Evolutionary conservation across 2,797 vertebrate genomes (phyloP), one percentile per base, ranked within the genome.

Genomic region (Myotis findleyi): DNA sequence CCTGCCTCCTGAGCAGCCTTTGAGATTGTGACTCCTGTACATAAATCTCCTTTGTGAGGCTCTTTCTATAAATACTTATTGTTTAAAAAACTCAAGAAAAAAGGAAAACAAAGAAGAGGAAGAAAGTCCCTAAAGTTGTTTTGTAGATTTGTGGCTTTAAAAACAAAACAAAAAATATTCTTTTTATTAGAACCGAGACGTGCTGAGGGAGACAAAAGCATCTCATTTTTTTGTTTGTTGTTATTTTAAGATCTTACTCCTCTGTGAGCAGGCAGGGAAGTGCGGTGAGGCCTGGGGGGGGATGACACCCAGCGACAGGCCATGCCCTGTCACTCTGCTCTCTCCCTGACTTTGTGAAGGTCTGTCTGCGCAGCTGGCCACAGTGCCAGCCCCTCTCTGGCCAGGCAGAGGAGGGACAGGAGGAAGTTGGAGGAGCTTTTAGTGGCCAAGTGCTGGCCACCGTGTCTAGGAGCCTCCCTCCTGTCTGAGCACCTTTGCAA

Each of bases 61-160:
- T 98, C 97, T 97, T 98, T 98, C 98, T 98, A 98, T 97, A 95
- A 97, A 98, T 95, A 93, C 97, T 95, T 97, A 86, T 98, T 98
- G 98, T 98, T 97, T 97, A 95, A 94, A 97, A 97, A 82, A 93
- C 3, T 44, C 83, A 49, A 93, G 96, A 95, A 95, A 95, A 97
- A 94, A 13, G 53, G 76, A 91, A 95, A 88, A 89, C 55, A 68
- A 66, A 92, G 81, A 87, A 69, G 79, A 73, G 80, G 82, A 87
- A 87, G 85, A 76, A 93, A 97, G 77, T 95, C 97, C 96, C 97
- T 95, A 81, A 95, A 94, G 94, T 96, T 25, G 96, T 98, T 98
- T 94, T 98, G 98, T 97, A 98, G 97, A 97, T 96, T 89, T 80
- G 97, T 98, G 98, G 98, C 98, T 98, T 98, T 98, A 98, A 98